Evolutionary conservation across 2,888 invertebrate genomes (phyloP), one percentile per base, ranked within the genome.

Genomic region (Scaptomyza parva): DNA sequence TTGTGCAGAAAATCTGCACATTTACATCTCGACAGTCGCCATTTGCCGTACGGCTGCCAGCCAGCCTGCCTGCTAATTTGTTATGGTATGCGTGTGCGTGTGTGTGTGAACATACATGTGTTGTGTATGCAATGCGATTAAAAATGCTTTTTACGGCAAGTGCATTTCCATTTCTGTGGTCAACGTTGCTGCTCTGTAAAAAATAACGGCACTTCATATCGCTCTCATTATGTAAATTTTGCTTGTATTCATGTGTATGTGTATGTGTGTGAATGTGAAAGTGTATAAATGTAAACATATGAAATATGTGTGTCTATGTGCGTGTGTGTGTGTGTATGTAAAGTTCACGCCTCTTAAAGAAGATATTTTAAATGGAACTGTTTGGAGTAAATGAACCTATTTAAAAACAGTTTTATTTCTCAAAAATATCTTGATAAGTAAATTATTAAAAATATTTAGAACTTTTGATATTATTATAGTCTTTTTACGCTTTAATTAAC

Each of bases 81-180:
- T 52, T 30, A n/a, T n/a, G n/a, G n/a, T n/a, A n/a, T n/a, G n/a
- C n/a, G n/a, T 43, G 39, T 33, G 43, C 37, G 22, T 20, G 22
- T 43, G 17, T 66, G 22, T 24, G 30, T 45, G 24, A 28, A 4
- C n/a, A 11, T 50, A n/a, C 28, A 4, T 35, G n/a, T 18, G n/a
- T 12, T 18, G 24, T 45, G 35, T 45, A 20, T 48, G 70, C 70
- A 80, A 86, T 88, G 55, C 84, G 86, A 85, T 85, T 88, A 88
- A 85, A 88, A 85, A 88, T 86, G 85, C 88, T 85, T 85, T 85
- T 85, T 84, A 85, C 88, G 86, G 76, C 82, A 81, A 85, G 76
- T 85, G 88, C 84, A 88, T 83, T 80, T 84, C 79, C 88, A 85
- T 76, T 86, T 78, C 71, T 88, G 85, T 74, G 88, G 85, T 88